Evolutionary conservation across 2,797 vertebrate genomes (phyloP), one percentile per base, ranked within the genome.

Genomic region (Poliocrania exsul): DNA sequence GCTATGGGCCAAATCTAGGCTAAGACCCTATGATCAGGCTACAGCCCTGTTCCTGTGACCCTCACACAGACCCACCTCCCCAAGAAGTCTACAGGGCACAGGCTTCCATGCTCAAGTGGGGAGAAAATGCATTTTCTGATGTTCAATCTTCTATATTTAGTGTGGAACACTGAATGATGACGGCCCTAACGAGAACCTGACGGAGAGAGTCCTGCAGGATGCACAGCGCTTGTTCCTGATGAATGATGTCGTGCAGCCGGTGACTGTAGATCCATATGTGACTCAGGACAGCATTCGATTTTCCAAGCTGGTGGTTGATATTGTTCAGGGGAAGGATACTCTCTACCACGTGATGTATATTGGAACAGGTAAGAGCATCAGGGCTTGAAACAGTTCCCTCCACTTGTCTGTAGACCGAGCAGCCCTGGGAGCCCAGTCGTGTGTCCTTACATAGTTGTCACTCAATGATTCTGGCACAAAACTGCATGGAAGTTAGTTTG

Each of bases 341-440:
- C 98, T 99, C 74, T 99, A 99, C 96, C 99, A 99, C 1, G 99
- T 99, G 72, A 99, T 99, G 97, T 99, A 99, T 97, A 99, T 99
- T 81, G 99, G 99, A 95, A 99, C 99, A n/a, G 99, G 99, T 99
- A 72, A 96, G 98, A 86, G 28, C 26, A 11, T 31, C 24, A 73
- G 18, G 29, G 33, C 38, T 80, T 72, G 37, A 49, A 44, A 49
- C 40, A 51, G 16, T 28, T 77, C 11, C 15, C 11, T 70, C 24
- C 8, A 5, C 53, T 89, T 64, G 42, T 58, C 60, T 4, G 0
- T 35, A 51, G 65, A 69, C 13, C 3, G 42, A 24, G 38, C 31
- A 74, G 26, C 35, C 16, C 9, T 53, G 62, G 56, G 13, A 92
- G 23, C 35, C n/a, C 2, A 1, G 6, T 28, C 1, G 1, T 26